Percentiles rank a stretch among this genome's conserved stretches.
phyloP scores from a whole-genome alignment of 2,113 vertebrate genomes.

The Tautogolabrus adspersus region DNA sequence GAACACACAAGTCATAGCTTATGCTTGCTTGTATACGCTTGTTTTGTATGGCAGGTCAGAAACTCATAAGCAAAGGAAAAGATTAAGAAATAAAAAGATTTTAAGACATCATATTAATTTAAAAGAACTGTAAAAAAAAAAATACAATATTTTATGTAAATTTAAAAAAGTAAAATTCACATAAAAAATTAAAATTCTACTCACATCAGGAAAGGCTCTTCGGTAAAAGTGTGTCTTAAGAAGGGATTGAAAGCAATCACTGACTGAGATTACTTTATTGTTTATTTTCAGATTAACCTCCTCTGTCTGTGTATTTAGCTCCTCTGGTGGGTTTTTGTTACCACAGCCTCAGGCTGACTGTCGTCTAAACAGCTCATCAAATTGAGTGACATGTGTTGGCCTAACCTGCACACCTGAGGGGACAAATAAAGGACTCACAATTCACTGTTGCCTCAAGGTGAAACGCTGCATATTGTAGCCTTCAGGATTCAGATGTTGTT shows the following conservation, averaged over 20 bases:
- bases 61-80: too few relatives aligned
- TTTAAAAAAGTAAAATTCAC: too few relatives aligned
- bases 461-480: slow-evolving; percentile 41
- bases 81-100: neutral
- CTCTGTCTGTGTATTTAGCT: neutral
- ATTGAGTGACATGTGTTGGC: slow-evolving; percentile 69
- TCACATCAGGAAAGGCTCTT: too few relatives aligned
- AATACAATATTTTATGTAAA: too few relatives aligned
- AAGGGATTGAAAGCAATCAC: too few relatives aligned
- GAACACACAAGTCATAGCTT: neutral
- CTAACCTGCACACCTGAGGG: slow-evolving; percentile 58
- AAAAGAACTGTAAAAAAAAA: too few relatives aligned
- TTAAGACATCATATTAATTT: neutral
- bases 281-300: slow-evolving; percentile 21
- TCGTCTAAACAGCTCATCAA: slow-evolving; percentile 63
- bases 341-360: slow-evolving; percentile 61
- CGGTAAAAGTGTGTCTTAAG: too few relatives aligned
- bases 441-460: slow-evolving; percentile 57
- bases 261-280: neutral
- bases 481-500: slow-evolving; percentile 35
- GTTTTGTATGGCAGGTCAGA: too few relatives aligned
- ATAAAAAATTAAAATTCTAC: too few relatives aligned
- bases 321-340: slow-evolving; percentile 35
- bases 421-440: slow-evolving; percentile 60
- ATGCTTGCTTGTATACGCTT: neutral